phyloP scores from a whole-genome alignment of 2,797 vertebrate species.

The Telmatherina bonti region DNA sequence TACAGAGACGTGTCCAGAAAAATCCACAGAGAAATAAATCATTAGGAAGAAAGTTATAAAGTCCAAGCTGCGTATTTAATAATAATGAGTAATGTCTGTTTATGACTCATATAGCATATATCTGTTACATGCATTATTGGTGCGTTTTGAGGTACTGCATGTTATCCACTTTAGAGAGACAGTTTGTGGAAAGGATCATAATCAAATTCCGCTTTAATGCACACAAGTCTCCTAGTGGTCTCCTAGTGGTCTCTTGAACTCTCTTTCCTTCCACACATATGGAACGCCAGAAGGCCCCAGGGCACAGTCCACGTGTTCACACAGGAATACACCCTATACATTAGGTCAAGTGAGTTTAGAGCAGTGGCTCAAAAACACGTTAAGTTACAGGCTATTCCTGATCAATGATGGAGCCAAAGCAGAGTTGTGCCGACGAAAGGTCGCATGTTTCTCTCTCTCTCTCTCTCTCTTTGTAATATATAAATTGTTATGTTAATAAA shows the following conservation, averaged over 20 bases:
- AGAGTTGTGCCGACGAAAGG: background rate
- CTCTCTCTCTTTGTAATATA: conserved; percentile 1
- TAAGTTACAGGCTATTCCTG: background rate
- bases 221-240: conserved; percentile 63
- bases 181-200: conserved; percentile 1
- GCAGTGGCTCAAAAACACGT: conserved; percentile 16
- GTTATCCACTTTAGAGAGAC: background rate
- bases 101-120: too few species aligned
- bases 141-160: background rate
- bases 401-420: background rate
- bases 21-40: conserved; percentile 32
- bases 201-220: conserved; percentile 14
- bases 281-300: conserved; percentile 60
- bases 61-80: background rate
- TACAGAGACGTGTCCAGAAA: background rate
- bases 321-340: conserved; percentile 44
- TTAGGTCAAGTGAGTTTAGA: conserved; percentile 59
- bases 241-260: conserved; percentile 64
- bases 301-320: conserved; percentile 75
- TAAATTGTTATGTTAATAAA: conserved; percentile 19
- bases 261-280: conserved; percentile 30
- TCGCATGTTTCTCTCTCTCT: too few species aligned
- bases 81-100: background rate
- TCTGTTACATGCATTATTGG: background rate
- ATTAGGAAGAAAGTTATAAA: background rate